Conservation (phyloP, 1,140 invertebrate species). For the Cyphomyrmex costatus region DNA sequence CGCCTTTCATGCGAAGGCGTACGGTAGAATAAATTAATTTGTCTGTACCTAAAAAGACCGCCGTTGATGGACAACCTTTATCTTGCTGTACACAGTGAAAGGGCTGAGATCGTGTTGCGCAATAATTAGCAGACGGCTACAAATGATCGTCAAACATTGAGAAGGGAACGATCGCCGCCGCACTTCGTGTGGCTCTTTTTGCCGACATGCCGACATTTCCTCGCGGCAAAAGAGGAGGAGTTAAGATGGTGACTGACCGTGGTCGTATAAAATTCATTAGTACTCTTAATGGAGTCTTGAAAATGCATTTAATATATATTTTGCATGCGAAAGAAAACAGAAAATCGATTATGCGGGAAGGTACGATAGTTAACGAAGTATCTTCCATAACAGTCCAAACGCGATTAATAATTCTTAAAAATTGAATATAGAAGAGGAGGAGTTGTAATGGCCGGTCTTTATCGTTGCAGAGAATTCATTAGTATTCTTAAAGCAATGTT, state of each 20-base stretch:
- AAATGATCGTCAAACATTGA: conserved; percentile 61
- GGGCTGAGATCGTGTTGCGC: conserved; percentile 31
- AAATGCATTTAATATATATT: conserved; percentile 47
- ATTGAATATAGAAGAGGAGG: conserved; percentile 15
- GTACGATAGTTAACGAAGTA: neutral
- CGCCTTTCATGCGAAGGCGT: conserved; percentile 52
- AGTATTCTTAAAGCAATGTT: neutral
- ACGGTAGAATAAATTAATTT: conserved; percentile 74
- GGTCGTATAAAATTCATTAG: conserved; percentile 38
- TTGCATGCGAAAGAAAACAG: conserved; percentile 18
- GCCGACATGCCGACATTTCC: conserved; percentile 10
- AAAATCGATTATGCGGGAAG: conserved; percentile 24
- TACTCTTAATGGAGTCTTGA: conserved; percentile 36
- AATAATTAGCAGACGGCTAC: conserved; percentile 67
- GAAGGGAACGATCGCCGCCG: conserved; percentile 8
- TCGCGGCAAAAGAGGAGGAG: conserved; percentile 21
- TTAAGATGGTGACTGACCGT: neutral
- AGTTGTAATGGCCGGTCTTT: neutral
- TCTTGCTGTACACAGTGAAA: conserved; percentile 3
- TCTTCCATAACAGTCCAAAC: conserved; percentile 10
- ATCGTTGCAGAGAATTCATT: neutral
- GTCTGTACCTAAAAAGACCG: conserved; percentile 68
- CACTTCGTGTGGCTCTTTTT: conserved; percentile 17
- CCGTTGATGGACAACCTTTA: conserved; percentile 61
- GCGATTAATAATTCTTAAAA: conserved; percentile 32